Conservation (phyloP, 2,113 vertebrate genomes). For the Taxidea taxus region DNA sequence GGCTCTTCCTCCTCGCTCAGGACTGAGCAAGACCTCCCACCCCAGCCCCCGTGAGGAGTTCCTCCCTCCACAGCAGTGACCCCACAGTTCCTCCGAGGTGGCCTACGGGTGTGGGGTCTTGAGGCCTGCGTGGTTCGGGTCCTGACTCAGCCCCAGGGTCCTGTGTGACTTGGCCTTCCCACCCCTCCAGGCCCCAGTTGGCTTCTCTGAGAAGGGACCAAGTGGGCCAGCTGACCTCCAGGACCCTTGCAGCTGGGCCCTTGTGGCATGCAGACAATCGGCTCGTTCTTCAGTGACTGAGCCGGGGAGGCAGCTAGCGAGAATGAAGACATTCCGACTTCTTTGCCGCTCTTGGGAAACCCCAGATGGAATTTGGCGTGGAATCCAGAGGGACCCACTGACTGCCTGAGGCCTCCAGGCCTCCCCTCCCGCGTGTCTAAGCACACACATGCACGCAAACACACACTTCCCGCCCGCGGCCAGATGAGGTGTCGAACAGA, state of each 20-base stretch:
- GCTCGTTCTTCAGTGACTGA: slow-evolving; percentile 33
- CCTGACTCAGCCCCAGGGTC: neutral
- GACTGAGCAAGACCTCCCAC: neutral
- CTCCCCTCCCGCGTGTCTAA: neutral
- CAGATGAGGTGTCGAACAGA: neutral
- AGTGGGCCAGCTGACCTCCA: neutral
- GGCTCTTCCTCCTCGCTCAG: neutral
- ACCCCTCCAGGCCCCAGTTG: neutral
- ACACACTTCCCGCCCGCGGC: no score
- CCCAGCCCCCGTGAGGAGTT: neutral
- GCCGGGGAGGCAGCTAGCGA: neutral
- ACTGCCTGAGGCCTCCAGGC: neutral
- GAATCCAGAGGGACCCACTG: neutral
- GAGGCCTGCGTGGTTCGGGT: neutral
- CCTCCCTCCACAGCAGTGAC: no score
- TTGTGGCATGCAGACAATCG: slow-evolving; percentile 24
- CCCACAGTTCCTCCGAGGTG: neutral
- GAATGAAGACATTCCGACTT: neutral
- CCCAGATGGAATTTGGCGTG: slow-evolving; percentile 7
- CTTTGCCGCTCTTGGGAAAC: slow-evolving; percentile 4
- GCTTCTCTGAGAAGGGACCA: neutral
- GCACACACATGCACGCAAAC: neutral
- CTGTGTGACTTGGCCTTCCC: neutral
- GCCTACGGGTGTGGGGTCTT: neutral
- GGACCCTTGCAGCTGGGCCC: slow-evolving; percentile 1